Evolutionary conservation across 2,797 vertebrate genomes (phyloP), one percentile per base, ranked within the genome.

Genomic region (Mormyrus hasselquistii): DNA sequence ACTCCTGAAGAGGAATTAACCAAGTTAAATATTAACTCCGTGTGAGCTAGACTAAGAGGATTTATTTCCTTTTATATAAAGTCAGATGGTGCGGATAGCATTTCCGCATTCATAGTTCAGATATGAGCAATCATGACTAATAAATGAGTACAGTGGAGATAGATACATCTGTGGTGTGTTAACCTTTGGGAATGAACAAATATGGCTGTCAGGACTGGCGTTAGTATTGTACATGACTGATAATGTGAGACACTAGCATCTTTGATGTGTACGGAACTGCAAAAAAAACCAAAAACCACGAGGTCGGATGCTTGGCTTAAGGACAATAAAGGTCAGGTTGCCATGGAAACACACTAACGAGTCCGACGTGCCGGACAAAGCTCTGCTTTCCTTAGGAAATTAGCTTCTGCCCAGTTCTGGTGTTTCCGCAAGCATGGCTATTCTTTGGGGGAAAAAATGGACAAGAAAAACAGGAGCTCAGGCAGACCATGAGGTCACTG

Each of bases 401-500:
- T 93, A 95, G 93, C 93, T 93, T 94, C 93, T 92, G 94, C 93
- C 90, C 92, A 73, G 92, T 92, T 93, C 94, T 94, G 94, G 93
- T 93, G 92, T 94, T 93, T 94, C 94, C 92, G 92, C 93, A 94
- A 94, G 90, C 93, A 93, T 92, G 22, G 79, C 93, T 95, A 94
- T 93, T 95, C 93, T 94, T 94, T 93, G 44, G 50, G 53, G 41
- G 49, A 12, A 93, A 93, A 94, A 95, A 91, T 92, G 44, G 93
- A 93, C 93, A 94, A 95, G 93, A 95, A 94, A 92, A 95, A 96
- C 96, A 96, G 96, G 96, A 94, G 95, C 95, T 95, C 92, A 93
- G 95, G 95, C 95, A 95, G 95, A 94, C 96, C 95, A 97, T 97
- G 97, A 97, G 96, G 97, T 97, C 96, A 97, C 95, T 95, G 96